phyloP scores from a whole-genome alignment of 2,113 vertebrate species.

The Acrocephalus kingi region DNA sequence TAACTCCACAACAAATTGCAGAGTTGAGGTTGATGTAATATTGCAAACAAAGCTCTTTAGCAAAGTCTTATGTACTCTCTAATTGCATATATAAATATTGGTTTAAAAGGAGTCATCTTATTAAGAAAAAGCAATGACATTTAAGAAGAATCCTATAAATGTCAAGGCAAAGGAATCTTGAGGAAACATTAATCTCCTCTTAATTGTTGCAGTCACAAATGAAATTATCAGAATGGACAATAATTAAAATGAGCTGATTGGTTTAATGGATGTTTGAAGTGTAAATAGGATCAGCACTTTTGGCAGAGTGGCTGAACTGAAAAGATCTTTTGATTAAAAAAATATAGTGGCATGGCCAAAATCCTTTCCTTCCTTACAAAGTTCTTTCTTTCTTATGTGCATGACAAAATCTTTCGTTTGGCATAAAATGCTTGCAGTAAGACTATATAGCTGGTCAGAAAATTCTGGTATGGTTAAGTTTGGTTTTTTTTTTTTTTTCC shows the following conservation, averaged over 20 bases:
- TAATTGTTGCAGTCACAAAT: neutral
- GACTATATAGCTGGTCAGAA: neutral
- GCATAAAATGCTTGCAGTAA: neutral
- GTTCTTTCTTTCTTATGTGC: neutral
- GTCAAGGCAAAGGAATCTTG: neutral
- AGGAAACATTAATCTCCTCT: neutral
- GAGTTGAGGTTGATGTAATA: neutral
- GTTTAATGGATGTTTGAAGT: neutral
- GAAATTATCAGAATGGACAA: neutral
- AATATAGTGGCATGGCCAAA: neutral
- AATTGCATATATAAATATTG: neutral
- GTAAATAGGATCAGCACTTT: neutral
- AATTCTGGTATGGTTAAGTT: neutral
- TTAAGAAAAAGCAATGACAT: neutral
- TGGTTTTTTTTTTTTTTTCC: neutral
- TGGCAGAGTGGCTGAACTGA: neutral
- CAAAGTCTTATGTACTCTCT: neutral
- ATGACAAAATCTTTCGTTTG: neutral
- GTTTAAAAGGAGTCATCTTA: neutral
- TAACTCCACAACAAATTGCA: neutral
- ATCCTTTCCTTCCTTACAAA: neutral
- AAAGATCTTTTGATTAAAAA: neutral
- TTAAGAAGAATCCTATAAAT: conserved; percentile 8
- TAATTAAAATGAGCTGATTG: neutral
- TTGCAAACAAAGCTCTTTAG: neutral